A percentile compares a stretch with the other conserved stretches of the same genome.
Conservation (phyloP, 2,113 vertebrate species). For the Mustela nigripes region DNA sequence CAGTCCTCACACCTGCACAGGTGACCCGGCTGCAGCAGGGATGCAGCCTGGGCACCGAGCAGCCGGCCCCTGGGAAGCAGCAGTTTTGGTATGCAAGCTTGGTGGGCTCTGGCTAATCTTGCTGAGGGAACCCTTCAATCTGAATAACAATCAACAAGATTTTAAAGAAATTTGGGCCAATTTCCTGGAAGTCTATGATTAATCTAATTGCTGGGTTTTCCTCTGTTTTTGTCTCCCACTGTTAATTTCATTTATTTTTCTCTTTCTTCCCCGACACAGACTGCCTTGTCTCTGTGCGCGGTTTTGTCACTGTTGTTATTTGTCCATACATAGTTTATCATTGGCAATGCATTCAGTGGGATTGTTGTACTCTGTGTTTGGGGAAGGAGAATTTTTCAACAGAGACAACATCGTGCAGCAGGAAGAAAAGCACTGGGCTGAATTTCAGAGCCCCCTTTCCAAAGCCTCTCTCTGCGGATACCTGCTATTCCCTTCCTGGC, state of each 20-base stretch:
- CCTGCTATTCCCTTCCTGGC: not conserved
- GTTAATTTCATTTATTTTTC: slow-evolving; percentile 86
- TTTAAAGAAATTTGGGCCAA: slow-evolving; percentile 87
- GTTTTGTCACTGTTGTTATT: slow-evolving; percentile 85
- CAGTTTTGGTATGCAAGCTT: slow-evolving; percentile 83
- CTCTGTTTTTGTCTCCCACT: slow-evolving; percentile 86
- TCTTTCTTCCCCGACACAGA: slow-evolving; percentile 82
- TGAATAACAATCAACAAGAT: slow-evolving; percentile 86
- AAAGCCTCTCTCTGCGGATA: not conserved
- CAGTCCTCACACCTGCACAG: not conserved
- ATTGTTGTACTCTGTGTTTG: slow-evolving; percentile 79
- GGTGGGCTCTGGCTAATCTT: slow-evolving; percentile 81
- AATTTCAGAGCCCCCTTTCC: slow-evolving; percentile 68
- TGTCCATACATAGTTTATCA: slow-evolving; percentile 82
- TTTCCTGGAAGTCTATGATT: slow-evolving; percentile 87
- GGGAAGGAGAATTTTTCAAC: slow-evolving; percentile 74
- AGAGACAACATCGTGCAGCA: slow-evolving; percentile 70
- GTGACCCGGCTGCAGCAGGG: too few relatives aligned
- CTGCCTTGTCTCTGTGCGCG: slow-evolving; percentile 77
- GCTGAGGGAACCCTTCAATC: slow-evolving; percentile 84
- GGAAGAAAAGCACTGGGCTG: slow-evolving; percentile 65
- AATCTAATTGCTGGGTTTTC: slow-evolving; percentile 86
- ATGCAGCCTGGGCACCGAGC: not conserved
- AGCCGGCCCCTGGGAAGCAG: not conserved
- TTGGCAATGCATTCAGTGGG: slow-evolving; percentile 76